Evolutionary conservation across 35 echinoderm and acorn worm genomes (phyloP).

Genomic region (Ptychodera flava): DNA sequence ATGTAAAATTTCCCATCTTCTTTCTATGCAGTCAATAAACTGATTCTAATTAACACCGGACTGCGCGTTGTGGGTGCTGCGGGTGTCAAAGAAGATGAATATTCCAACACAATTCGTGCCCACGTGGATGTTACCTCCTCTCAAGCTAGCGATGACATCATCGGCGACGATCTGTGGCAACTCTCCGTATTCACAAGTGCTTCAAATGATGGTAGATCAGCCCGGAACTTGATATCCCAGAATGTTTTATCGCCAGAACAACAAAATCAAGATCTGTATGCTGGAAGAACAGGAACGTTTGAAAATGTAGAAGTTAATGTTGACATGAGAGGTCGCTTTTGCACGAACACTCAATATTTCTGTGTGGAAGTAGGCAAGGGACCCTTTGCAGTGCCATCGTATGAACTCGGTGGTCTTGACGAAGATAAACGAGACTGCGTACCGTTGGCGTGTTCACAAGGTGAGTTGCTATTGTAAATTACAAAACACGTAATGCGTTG

Average conservation of each 20-base stretch:
- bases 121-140: conserved; percentile 40
- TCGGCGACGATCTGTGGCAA: conserved; percentile 64
- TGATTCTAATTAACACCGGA: too few species aligned
- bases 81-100: conserved; percentile 43
- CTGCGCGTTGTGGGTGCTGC: not conserved
- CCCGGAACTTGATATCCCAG: not conserved
- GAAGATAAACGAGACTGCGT: not conserved
- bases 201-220: conserved; percentile 13
- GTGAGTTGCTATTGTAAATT: not conserved
- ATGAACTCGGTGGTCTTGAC: not conserved
- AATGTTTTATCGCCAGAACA: not conserved
- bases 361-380: not conserved
- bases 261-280: not conserved
- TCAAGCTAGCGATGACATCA: conserved; percentile 39
- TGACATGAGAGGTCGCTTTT: not conserved
- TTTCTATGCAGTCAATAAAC: too few species aligned
- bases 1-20: too few species aligned
- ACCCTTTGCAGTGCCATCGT: not conserved
- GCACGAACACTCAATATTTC: not conserved
- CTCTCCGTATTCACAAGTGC: conserved; percentile 60
- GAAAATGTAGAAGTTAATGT: not conserved
- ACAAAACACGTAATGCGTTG: too few species aligned
- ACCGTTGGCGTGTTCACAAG: not conserved
- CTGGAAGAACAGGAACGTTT: not conserved
- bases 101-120: conserved; percentile 38